A percentile compares a stretch with the other conserved stretches of the same genome.
phyloP scores from a whole-genome alignment of 2,888 invertebrate genomes.

The Caenorhabditis becei region DNA sequence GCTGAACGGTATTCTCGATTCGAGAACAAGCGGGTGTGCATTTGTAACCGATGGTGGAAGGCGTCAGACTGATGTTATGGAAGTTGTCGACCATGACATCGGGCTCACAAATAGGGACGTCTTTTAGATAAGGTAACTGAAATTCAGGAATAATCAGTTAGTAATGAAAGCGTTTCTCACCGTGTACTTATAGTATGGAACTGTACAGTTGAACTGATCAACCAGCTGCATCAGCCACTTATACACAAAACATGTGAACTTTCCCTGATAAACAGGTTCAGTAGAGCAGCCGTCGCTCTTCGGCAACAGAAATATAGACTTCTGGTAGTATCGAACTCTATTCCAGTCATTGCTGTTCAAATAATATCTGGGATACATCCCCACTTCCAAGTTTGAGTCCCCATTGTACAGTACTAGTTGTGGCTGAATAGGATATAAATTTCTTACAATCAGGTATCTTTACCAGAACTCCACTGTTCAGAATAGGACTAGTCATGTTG shows the following conservation, averaged over 20 bases:
- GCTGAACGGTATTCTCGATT: conserved; percentile 59
- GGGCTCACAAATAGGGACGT: conserved; percentile 63
- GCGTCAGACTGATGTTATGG: conserved; percentile 59
- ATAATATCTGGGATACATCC: conserved; percentile 66
- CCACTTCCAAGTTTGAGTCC: conserved; percentile 62
- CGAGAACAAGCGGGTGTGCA: conserved; percentile 64
- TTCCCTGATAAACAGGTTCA: conserved; percentile 58
- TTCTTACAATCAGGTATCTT: not conserved
- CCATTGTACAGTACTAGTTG: conserved; percentile 65
- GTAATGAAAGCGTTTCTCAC: no score
- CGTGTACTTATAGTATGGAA: conserved; percentile 64
- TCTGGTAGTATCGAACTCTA: conserved; percentile 59
- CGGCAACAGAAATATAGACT: conserved; percentile 44
- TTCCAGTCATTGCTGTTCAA: conserved; percentile 69
- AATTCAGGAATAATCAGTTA: not conserved
- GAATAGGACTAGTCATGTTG: conserved; percentile 64
- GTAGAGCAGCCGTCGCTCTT: conserved; percentile 53
- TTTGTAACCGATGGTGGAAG: conserved; percentile 59
- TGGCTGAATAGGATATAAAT: conserved; percentile 31
- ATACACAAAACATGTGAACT: conserved; percentile 67
- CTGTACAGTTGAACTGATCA: conserved; percentile 64
- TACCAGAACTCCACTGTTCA: conserved; percentile 47
- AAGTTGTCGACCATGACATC: conserved; percentile 56
- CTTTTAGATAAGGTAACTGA: conserved; percentile 34
- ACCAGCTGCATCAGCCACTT: conserved; percentile 64